Evolutionary conservation across 1,140 invertebrate genomes (phyloP).

Genomic region (Monomorium pharaonis): DNA sequence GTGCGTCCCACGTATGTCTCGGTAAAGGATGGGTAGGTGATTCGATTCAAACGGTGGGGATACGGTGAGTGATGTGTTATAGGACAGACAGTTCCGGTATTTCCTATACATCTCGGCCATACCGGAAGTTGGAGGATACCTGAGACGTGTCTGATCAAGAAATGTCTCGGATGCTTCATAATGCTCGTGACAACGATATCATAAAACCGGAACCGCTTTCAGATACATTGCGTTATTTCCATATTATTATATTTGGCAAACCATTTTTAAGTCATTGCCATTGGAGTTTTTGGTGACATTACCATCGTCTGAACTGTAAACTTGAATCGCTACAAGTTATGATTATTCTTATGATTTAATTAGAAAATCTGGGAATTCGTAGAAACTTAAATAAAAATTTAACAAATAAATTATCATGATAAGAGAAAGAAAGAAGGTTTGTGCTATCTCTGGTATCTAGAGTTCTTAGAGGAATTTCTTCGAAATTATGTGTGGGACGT

Average conservation of each 20-base stretch:
- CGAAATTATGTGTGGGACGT: constrained; percentile 30
- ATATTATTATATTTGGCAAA: neutral
- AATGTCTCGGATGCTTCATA: neutral
- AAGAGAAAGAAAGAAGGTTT: too few species aligned
- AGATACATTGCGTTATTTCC: neutral
- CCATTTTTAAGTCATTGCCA: neutral
- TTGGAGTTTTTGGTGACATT: neutral
- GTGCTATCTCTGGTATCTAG: constrained; percentile 26
- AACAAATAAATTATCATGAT: constrained; percentile 18
- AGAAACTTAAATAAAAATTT: neutral
- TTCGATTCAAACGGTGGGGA: constrained; percentile 29
- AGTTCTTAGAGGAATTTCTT: constrained; percentile 31
- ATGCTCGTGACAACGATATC: neutral
- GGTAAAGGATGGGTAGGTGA: neutral
- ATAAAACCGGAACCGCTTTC: neutral
- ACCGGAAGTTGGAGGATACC: constrained; percentile 26
- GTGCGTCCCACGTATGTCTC: constrained; percentile 3
- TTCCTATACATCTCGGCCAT: neutral
- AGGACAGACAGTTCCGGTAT: constrained; percentile 21
- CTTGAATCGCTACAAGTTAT: neutral
- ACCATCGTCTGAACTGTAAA: neutral
- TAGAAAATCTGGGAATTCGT: neutral
- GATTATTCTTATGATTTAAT: neutral
- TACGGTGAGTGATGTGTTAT: constrained; percentile 34
- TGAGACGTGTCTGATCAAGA: constrained; percentile 35